These are phyloP conservation scores for Clarias fuscus DNA, from an alignment of 2,797 vertebrate genomes.

Conservation along the genomic window DNA sequence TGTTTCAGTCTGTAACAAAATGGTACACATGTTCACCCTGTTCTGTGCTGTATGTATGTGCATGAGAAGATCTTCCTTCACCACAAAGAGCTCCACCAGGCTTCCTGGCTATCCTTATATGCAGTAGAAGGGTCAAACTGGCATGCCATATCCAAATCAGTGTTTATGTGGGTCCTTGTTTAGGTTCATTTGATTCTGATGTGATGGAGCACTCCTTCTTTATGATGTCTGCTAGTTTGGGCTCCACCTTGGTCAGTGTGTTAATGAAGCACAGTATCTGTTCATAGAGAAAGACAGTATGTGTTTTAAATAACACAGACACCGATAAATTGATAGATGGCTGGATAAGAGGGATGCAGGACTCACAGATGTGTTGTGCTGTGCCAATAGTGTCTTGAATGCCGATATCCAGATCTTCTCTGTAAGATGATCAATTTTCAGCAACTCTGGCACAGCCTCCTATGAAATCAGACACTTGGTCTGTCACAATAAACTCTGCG, in stretches of 20 bases:
- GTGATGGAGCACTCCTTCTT: constrained; percentile 69
- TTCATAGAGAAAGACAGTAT: constrained; percentile 50
- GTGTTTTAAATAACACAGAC: neutral
- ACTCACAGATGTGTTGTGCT: constrained; percentile 81
- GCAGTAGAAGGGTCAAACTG: too few relatives aligned
- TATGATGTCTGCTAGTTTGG: constrained; percentile 77
- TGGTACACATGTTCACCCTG: neutral
- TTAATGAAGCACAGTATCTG: constrained; percentile 85
- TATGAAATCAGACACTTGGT: constrained; percentile 52
- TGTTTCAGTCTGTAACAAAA: neutral
- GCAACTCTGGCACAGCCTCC: constrained; percentile 77
- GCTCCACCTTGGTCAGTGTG: constrained; percentile 80
- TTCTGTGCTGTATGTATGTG: neutral
- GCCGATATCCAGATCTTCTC: constrained; percentile 80
- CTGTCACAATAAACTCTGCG: neutral
- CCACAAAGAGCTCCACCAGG: neutral
- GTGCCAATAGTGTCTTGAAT: constrained; percentile 76
- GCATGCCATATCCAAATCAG: neutral
- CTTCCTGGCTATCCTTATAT: neutral
- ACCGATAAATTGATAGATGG: too few relatives aligned
- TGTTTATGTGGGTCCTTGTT: neutral
- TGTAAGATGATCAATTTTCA: constrained; percentile 81
- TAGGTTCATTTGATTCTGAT: constrained; percentile 14
- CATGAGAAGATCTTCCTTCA: neutral
- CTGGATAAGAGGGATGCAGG: neutral